Base-by-base conservation (phyloP, 1,140 invertebrate species). In the Capitella teleta region DNA sequence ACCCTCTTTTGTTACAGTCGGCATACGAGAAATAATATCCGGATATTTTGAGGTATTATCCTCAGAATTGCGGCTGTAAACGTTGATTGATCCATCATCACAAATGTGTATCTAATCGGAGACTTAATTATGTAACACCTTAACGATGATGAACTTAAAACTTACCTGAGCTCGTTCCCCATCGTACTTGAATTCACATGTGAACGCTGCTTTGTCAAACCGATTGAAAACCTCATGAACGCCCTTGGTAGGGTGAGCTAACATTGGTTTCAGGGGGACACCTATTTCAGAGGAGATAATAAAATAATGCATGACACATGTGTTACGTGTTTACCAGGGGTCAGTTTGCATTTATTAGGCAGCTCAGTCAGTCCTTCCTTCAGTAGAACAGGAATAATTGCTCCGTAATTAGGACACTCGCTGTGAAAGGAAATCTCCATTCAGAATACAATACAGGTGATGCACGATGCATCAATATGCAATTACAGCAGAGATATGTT, bases 151-250 rank as follows among this genome's bases (percentile, higher is more conserved):
- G 32, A 12, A 16, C 16, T 34, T 34, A 1, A 34, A 16, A 34
- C 32, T 34, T 56, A 91, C 85, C 77, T 98, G 96, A 3, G 92
- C 95, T 64, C 96, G 75, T 77, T 99, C 96, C 3, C 96, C 96
- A 72, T 99, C 96, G 70, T 99, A 99, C 71, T 99, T 99, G 80
- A 84, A 99, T 77, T 99, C 96, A 68, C 94, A 98, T 2, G 94
- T 97, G 63, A 99, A 98, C 61, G 86, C 83, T 57, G 86, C 74
- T 25, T 83, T 81, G 52, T 95, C 91, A 72, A 99, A 98, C 48
- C 91, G 77, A 43, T 82, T 78, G 3, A 98, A 70, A 14, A 98
- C 87, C 73, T 98, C 93, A 61, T 69, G 68, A 10, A 80, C 69
- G 47, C 91, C 91, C 72, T 89, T 91, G 0, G 94, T 94, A 12